Evolutionary conservation across 2,113 vertebrate genomes (phyloP).

Genomic region (Empidonax traillii): DNA sequence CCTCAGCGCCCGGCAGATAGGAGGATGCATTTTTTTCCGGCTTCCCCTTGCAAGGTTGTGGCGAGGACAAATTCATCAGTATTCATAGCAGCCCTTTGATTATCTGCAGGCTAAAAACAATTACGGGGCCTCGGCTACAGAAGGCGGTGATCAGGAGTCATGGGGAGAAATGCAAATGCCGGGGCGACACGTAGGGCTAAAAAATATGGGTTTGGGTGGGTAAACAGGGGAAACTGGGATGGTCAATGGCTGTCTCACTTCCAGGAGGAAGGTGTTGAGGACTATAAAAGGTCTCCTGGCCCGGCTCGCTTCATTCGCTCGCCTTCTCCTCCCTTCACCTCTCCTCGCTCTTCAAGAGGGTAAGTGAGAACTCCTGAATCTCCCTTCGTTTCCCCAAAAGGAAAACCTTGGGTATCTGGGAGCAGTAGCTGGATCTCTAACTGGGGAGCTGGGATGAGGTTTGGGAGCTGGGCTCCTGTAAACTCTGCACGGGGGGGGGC

Average conservation of each 20-base stretch:
- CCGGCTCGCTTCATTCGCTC: constrained; percentile 4
- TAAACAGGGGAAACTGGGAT: constrained; percentile 21
- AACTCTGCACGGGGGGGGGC: not conserved
- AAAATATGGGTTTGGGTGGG: constrained; percentile 22
- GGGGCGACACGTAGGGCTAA: not conserved
- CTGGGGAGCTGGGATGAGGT: not conserved
- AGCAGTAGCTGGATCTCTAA: accelerated
- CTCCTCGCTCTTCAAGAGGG: constrained; percentile 13
- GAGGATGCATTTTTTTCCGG: constrained; percentile 12
- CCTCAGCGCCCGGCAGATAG: not conserved
- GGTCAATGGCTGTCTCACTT: constrained; percentile 56
- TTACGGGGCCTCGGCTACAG: not conserved
- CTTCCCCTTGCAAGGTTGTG: not conserved
- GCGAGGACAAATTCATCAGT: constrained; percentile 14
- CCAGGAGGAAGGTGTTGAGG: not conserved
- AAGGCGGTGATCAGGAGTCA: constrained; percentile 32
- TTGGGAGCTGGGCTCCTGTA: accelerated
- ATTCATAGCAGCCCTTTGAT: constrained; percentile 50
- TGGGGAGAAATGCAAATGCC: constrained; percentile 36
- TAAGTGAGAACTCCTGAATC: constrained; percentile 7
- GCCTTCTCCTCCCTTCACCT: not conserved
- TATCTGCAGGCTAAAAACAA: constrained; percentile 23
- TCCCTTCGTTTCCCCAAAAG: not conserved
- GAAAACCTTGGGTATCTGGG: accelerated
- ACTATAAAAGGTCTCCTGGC: constrained; percentile 36